Conservation (phyloP, 2,888 invertebrate species). For the Meghimatium bilineatum region DNA sequence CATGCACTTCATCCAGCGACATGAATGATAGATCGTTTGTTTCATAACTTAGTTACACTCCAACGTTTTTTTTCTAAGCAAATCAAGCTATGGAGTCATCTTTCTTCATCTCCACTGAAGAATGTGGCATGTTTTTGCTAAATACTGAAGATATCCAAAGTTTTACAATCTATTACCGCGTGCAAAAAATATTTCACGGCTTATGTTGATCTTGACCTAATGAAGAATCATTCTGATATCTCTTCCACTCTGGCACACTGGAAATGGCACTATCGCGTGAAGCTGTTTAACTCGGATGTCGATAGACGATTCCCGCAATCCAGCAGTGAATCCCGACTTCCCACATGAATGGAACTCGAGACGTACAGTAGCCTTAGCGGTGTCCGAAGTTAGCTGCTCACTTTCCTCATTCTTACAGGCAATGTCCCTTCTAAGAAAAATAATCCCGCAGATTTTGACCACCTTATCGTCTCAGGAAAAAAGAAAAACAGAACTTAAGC, state of each 20-base stretch:
- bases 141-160: not conserved
- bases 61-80: not conserved
- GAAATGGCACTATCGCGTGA: slow-evolving; percentile 13
- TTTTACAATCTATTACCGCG: not conserved
- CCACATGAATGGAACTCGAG: slow-evolving; percentile 27
- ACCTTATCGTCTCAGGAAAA: slow-evolving; percentile 2
- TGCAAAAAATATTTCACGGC: not conserved
- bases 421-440: slow-evolving; percentile 34
- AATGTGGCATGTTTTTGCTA: not conserved
- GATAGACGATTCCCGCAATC: slow-evolving; percentile 14
- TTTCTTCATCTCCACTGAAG: not conserved
- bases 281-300: not conserved
- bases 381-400: slow-evolving; percentile 32
- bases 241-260: not conserved
- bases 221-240: not conserved
- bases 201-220: slow-evolving; percentile 1
- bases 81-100: not conserved
- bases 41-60: not conserved
- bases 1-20: not conserved
- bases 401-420: slow-evolving; percentile 32
- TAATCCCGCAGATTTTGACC: slow-evolving; percentile 30
- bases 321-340: slow-evolving; percentile 21
- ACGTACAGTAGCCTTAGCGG: slow-evolving; percentile 34
- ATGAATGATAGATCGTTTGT: not conserved
- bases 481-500: not conserved